Base-by-base conservation (phyloP, 2,888 invertebrate species). In the Drosophila putrida region DNA sequence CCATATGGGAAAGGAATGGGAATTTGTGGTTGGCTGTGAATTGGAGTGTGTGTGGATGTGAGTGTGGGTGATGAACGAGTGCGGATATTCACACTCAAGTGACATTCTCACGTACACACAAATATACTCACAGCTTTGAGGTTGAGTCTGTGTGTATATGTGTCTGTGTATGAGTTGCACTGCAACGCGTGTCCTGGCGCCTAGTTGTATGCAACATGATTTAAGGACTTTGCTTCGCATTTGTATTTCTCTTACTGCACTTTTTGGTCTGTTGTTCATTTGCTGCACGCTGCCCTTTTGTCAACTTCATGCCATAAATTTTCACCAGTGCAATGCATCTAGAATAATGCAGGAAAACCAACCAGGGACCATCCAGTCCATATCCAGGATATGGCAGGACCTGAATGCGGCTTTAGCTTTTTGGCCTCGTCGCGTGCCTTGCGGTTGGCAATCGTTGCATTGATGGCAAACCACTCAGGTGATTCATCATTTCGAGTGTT, bases 401-500 rank as follows among this genome's bases (percentile, higher is more conserved):
- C 33, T 44, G 67, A 43, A 49, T 49, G 15, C 15, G 49, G 27
- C 20, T n/a, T 8, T 46, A 25, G 47, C 33, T 35, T 28, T 20
- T 20, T 20, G 20, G 20, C 35, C 25, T 36, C 25, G 49, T 66
- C 80, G 84, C 80, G 81, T 81, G 85, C 72, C 74, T 72, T 86
- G 84, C 72, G 86, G 86, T 86, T 80, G 80, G 66, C 85, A 75
- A 81, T 83, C 85, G 80, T 75, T 85, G 83, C 83, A 85, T 85
- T 83, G 84, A 78, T 78, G 83, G 80, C 64, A 47, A 44, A 47
- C 57, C 54, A 68, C 76, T 53, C 87, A 91, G 90, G 90, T 91
- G 90, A 91, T 91, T 89, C 90, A 91, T 91, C 90, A 91, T 91
- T 90, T 90, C 88, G 80, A 91, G 90, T 90, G 82, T 75, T 84